Percentiles rank a stretch among this genome's conserved stretches.
These are phyloP conservation scores for Sphaerophoria taeniata DNA, from an alignment of 2,888 invertebrate species.

Conservation along the genomic window DNA sequence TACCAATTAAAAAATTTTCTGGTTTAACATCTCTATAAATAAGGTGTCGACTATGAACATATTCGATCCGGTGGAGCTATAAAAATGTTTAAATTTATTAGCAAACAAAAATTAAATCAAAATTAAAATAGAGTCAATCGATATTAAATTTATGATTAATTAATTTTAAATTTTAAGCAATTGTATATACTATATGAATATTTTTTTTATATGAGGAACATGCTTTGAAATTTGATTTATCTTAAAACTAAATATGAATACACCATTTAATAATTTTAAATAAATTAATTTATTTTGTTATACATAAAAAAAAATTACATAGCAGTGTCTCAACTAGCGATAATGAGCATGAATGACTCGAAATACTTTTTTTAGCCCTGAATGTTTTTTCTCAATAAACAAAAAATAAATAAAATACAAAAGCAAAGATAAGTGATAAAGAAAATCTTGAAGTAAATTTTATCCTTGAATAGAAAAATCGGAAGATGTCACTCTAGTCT, in stretches of 20 bases:
- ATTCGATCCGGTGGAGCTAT: conserved; percentile 99
- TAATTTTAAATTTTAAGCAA: neutral
- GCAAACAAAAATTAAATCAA: conserved; percentile 11
- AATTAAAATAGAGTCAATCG: conserved; percentile 12
- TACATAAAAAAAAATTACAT: conserved; percentile 56
- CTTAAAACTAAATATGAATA: no score
- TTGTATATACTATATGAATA: no score
- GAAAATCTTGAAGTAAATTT: conserved; percentile 30
- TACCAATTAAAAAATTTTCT: conserved; percentile 99
- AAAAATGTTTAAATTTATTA: conserved; percentile 40
- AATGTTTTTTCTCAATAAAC: conserved; percentile 25
- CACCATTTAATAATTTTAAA: conserved; percentile 47
- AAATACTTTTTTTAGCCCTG: conserved; percentile 53
- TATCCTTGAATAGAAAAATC: conserved; percentile 39
- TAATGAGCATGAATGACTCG: conserved; percentile 73
- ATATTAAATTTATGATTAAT: conserved; percentile 26
- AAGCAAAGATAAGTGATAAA: conserved; percentile 25
- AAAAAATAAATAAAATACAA: conserved; percentile 14
- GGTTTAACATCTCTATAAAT: conserved; percentile 99
- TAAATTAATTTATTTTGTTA: neutral
- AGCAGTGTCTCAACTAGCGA: conserved; percentile 82
- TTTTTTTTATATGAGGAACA: conserved; percentile 21
- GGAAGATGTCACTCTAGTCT: conserved; percentile 38
- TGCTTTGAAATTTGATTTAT: conserved; percentile 22
- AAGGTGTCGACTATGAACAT: conserved; percentile 99